Percentiles rank a stretch among this genome's conserved stretches.
These are phyloP conservation scores for Flexamia atlantica DNA, from an alignment of 2,888 invertebrate species.

Conservation along the genomic window DNA sequence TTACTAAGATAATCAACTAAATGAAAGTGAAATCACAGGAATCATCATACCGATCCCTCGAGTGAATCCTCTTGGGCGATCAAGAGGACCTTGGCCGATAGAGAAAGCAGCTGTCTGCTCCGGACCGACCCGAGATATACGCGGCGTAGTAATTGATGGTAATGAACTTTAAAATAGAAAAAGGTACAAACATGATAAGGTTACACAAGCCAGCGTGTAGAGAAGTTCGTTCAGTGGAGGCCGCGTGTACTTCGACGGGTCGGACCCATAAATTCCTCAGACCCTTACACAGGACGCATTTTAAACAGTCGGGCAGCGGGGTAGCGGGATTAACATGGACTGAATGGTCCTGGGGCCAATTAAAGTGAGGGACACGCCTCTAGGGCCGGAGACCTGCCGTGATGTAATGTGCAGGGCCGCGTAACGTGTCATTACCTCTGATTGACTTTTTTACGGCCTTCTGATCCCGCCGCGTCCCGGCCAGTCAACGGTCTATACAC, in stretches of 20 bases:
- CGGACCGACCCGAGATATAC: neutral
- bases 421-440: conserved; percentile 34
- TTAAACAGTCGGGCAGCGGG: conserved; percentile 25
- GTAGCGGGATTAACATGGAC: conserved; percentile 30
- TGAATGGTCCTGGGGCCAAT: conserved; percentile 27
- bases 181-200: neutral
- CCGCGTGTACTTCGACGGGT: conserved; percentile 2
- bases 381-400: neutral
- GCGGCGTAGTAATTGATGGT: neutral
- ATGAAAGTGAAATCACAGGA: conserved; percentile 11
- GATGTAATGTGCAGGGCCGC: conserved; percentile 18
- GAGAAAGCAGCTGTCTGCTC: conserved; percentile 3
- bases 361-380: conserved; percentile 15
- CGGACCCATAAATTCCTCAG: conserved; percentile 41
- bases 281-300: conserved; percentile 42
- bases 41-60: neutral
- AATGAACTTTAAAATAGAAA: conserved; percentile 32
- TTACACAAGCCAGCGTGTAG: conserved; percentile 11
- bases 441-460: conserved; percentile 38
- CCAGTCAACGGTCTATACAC: too few species aligned
- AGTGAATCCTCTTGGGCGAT: neutral
- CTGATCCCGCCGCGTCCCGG: neutral
- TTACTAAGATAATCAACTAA: neutral
- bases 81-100: conserved; percentile 14
- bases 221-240: conserved; percentile 14